Percentiles rank a stretch among this genome's conserved stretches.
These are phyloP conservation scores for Phyto melanocephala DNA, from an alignment of 2,888 invertebrate genomes.

Conservation along the genomic window DNA sequence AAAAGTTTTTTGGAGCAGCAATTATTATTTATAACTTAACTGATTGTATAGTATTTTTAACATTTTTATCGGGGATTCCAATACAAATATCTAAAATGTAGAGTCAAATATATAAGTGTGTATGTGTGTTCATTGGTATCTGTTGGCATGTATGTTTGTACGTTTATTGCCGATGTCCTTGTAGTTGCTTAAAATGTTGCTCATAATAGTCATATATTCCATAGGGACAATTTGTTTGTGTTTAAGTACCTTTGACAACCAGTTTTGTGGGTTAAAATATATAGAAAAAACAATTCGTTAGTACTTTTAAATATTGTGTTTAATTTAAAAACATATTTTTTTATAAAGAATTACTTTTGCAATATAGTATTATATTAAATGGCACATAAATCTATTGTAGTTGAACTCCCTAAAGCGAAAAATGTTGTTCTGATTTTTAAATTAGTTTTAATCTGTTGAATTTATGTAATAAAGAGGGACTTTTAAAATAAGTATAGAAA, in stretches of 20 bases:
- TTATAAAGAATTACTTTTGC: not conserved
- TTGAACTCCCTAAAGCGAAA: too few relatives aligned
- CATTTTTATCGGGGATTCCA: constrained; percentile 29
- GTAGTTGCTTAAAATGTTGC: not conserved
- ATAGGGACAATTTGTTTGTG: not conserved
- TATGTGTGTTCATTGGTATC: not conserved
- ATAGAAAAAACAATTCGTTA: not conserved
- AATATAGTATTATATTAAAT: not conserved
- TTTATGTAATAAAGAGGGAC: too few relatives aligned
- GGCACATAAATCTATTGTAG: not conserved
- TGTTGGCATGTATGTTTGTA: not conserved
- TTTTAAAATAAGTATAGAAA: too few relatives aligned
- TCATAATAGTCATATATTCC: not conserved
- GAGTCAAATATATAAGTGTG: not conserved
- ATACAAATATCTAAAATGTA: constrained; percentile 18
- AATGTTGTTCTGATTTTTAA: too few relatives aligned
- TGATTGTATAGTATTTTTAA: constrained; percentile 68
- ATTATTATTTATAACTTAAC: constrained; percentile 76
- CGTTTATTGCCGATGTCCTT: not conserved
- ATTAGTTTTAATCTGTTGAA: too few relatives aligned
- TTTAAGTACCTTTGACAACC: not conserved
- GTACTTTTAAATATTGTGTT: not conserved
- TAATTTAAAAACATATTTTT: not conserved
- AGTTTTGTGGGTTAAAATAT: not conserved
- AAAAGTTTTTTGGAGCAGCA: constrained; percentile 66